Conservation (phyloP, 2,113 vertebrate species). For the Thymallus thymallus region DNA sequence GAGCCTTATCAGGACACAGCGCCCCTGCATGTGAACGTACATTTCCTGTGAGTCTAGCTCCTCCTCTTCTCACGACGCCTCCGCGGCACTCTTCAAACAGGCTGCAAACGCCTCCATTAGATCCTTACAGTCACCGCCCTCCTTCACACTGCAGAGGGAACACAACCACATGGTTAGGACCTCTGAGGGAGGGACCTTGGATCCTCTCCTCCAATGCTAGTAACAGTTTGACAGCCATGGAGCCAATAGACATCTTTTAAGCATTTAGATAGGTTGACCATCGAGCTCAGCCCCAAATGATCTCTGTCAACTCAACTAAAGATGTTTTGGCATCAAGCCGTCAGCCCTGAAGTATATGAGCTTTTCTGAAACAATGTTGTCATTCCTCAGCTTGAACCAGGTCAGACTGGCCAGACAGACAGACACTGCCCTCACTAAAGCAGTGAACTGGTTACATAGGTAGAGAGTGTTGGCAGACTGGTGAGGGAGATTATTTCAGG, state of each 20-base stretch:
- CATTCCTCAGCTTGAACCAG: too few relatives aligned
- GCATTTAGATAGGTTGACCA: too few relatives aligned
- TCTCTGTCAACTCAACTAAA: too few relatives aligned
- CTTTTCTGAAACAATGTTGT: too few relatives aligned
- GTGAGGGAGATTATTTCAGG: conserved; percentile 35
- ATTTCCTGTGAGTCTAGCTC: conserved; percentile 46
- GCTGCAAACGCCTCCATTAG: conserved; percentile 76
- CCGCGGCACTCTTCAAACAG: conserved; percentile 72
- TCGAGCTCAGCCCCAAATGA: too few relatives aligned
- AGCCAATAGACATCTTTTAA: too few relatives aligned
- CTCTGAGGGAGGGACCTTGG: too few relatives aligned
- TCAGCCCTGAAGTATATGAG: too few relatives aligned
- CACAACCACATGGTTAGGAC: background rate
- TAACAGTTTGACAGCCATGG: too few relatives aligned
- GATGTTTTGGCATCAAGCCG: too few relatives aligned
- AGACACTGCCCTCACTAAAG: background rate
- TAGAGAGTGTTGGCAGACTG: background rate
- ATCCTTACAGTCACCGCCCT: conserved; percentile 75
- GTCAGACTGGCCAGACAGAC: conserved; percentile 50
- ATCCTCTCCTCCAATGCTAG: too few relatives aligned
- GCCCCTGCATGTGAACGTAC: conserved; percentile 41
- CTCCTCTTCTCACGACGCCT: conserved; percentile 64
- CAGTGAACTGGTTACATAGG: background rate
- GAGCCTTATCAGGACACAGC: background rate
- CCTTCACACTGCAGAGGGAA: conserved; percentile 55